Conservation (phyloP, 1,140 invertebrate genomes). For the Cryptotermes secundus region DNA sequence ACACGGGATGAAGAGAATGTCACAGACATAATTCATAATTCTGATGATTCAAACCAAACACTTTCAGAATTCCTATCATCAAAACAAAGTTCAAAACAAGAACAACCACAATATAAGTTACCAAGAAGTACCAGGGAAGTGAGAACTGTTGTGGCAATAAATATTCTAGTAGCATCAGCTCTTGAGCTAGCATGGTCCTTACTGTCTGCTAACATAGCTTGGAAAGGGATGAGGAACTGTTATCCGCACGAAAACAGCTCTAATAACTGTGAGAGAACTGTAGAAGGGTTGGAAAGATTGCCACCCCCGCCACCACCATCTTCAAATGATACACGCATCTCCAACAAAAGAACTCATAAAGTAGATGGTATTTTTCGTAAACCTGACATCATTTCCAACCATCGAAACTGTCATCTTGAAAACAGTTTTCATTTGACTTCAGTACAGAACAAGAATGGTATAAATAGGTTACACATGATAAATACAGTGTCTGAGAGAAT, state of each 20-base stretch:
- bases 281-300: constrained; percentile 49
- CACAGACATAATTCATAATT: neutral
- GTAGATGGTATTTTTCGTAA: constrained; percentile 51
- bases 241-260: constrained; percentile 55
- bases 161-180: constrained; percentile 60
- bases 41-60: neutral
- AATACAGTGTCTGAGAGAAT: neutral
- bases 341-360: constrained; percentile 50
- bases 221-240: constrained; percentile 59
- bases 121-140: constrained; percentile 38
- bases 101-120: neutral
- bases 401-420: neutral
- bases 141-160: constrained; percentile 53
- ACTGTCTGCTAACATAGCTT: constrained; percentile 57
- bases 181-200: constrained; percentile 60
- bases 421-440: neutral
- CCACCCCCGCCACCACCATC: constrained; percentile 37
- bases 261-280: constrained; percentile 47
- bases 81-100: neutral
- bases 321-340: neutral
- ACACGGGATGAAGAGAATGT: neutral
- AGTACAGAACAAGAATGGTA: neutral
- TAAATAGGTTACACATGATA: neutral
- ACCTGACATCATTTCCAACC: constrained; percentile 40
- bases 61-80: neutral